Base-by-base conservation (phyloP, 1,140 invertebrate species). In the Triops longicaudatus region DNA sequence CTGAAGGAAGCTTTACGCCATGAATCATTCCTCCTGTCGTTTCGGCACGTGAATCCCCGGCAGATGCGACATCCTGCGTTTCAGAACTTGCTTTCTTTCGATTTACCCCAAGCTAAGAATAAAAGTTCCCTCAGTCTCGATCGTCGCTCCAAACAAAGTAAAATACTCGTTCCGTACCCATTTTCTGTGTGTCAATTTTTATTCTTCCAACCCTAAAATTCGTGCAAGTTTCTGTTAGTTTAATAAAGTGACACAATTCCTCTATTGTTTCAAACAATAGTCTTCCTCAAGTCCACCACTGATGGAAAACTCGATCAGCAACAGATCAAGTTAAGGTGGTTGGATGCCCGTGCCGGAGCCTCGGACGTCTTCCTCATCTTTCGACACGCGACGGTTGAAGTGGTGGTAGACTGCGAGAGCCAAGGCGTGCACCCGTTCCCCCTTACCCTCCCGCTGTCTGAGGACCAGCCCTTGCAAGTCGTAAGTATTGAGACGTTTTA, bases 101-200 rank as follows among this genome's bases (percentile, higher is more conserved):
- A 90, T 78, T 90, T 90, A 81, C 86, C 86, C 5, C 85, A 86
- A 74, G 81, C 87, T 6, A 86, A 88, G 79, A 86, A 89, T 28
- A 90, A 90, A 81, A 88, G 91, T 80, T 84, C 87, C 22, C 83
- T 92, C 72, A 86, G 90, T 78, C 81, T 92, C 72, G 90, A 92
- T 81, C 84, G 89, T 80, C 85, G 85, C 73, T 83, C 86, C 5
- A 89, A 89, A 81, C 83, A 87, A 84, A 87, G 91, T 86, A 86
- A 87, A 83, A 78, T n/a, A 31, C 31, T 10, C 22, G 72, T 73
- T 74, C 76, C 63, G 28, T 22, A 31, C n/a, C n/a, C n/a, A 37
- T 75, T 28, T 37, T 44, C n/a, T 72, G 37, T 63, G n/a, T 17
- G 42, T 50, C 6, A 76, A 27, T 77, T 43, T 9, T 12, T 26